Conservation (phyloP, 2,113 vertebrate genomes). For the Atlantisia rogersi region DNA sequence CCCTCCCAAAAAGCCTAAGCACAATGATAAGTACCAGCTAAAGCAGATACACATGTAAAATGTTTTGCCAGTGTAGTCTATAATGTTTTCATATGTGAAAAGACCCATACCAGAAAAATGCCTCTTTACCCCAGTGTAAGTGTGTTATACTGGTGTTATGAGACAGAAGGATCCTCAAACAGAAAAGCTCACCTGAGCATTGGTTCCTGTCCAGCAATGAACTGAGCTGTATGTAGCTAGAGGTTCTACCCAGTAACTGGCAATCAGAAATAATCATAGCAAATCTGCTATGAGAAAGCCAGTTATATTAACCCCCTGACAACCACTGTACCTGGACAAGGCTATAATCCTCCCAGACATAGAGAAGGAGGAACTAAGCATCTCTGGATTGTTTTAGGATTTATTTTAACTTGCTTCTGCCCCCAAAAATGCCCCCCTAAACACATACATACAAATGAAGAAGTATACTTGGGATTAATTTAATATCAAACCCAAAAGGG, state of each 20-base stretch:
- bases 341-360: background rate
- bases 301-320: background rate
- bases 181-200: background rate
- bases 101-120: rapidly evolving
- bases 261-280: background rate
- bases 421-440: background rate
- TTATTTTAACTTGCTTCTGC: background rate
- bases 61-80: rapidly evolving
- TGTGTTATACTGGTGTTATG: rapidly evolving
- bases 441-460: background rate
- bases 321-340: background rate
- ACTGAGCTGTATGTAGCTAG: background rate
- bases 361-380: background rate
- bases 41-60: too few species aligned
- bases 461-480: too few species aligned
- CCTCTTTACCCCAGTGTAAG: too few species aligned
- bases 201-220: background rate
- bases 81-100: rapidly evolving
- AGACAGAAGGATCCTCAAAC: background rate
- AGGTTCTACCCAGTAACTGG: background rate
- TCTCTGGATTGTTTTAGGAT: background rate
- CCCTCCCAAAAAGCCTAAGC: too few species aligned
- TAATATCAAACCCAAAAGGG: background rate
- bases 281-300: background rate
- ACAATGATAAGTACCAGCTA: too few species aligned